Conservation (phyloP, 2,113 vertebrate species). For the Mormyrus iriodes region DNA sequence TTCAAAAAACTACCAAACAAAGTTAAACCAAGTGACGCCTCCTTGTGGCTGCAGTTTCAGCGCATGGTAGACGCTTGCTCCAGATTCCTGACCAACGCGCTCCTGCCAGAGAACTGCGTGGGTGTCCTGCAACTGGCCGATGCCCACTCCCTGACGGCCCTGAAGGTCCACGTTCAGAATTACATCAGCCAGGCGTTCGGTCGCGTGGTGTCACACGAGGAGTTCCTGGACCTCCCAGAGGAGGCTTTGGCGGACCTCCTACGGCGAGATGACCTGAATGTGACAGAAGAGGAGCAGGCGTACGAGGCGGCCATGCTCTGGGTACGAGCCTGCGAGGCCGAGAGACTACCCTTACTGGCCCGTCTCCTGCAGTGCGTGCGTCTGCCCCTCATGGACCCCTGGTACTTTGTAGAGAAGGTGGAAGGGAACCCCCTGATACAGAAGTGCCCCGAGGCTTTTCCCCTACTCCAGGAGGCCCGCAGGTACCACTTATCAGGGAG, state of each 20-base stretch:
- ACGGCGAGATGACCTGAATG: conserved; percentile 77
- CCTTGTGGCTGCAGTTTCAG: conserved; percentile 69
- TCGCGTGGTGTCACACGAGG: conserved; percentile 72
- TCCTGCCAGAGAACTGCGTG: conserved; percentile 84
- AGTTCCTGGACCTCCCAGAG: conserved; percentile 75
- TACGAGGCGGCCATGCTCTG: conserved; percentile 83
- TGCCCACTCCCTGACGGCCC: conserved; percentile 66
- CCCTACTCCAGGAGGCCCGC: conserved; percentile 84
- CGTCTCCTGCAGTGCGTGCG: conserved; percentile 71
- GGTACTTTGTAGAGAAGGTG: conserved; percentile 88
- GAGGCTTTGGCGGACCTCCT: conserved; percentile 72
- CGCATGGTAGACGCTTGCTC: conserved; percentile 87
- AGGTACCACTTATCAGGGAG: conserved; percentile 86
- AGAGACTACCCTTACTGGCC: conserved; percentile 66
- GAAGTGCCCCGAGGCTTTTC: conserved; percentile 76
- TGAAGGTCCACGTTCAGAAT: conserved; percentile 70
- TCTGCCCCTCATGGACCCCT: conserved; percentile 81
- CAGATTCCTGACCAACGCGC: conserved; percentile 75
- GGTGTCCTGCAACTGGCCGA: conserved; percentile 84
- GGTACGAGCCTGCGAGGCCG: conserved; percentile 65
- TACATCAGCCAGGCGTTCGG: conserved; percentile 84
- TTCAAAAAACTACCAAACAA: not conserved
- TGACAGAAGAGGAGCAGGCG: conserved; percentile 79
- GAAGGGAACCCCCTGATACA: conserved; percentile 82
- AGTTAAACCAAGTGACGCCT: not conserved